phyloP scores from a whole-genome alignment of 1,140 invertebrate species.

The Piezodorus guildinii region DNA sequence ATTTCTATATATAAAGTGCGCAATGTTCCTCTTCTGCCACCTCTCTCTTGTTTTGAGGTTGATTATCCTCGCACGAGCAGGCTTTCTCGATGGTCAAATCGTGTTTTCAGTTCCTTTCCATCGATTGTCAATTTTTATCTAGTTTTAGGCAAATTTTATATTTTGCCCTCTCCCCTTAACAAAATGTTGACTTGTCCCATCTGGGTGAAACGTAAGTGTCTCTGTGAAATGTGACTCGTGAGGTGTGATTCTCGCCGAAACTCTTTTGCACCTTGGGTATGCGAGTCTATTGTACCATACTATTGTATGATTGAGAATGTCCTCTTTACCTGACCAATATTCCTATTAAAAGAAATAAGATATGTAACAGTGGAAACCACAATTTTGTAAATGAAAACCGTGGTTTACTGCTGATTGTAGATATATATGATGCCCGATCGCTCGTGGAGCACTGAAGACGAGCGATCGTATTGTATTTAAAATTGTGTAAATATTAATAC shows the following conservation, averaged over 20 bases:
- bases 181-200: not conserved
- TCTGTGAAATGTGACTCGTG: not conserved
- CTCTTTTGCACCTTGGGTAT: not conserved
- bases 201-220: not conserved
- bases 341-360: conserved; percentile 12
- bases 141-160: conserved; percentile 15
- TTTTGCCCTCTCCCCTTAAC: not conserved
- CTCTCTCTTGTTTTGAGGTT: conserved; percentile 1
- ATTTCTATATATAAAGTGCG: conserved; percentile 11
- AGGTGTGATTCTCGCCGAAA: conserved; percentile 11
- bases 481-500: conserved; percentile 25
- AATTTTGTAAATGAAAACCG: conserved; percentile 19
- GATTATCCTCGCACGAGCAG: not conserved
- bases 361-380: conserved; percentile 7
- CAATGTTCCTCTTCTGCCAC: conserved; percentile 8
- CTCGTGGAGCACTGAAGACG: not conserved
- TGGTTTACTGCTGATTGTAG: conserved; percentile 5
- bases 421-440: conserved; percentile 1
- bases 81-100: not conserved
- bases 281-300: not conserved
- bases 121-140: conserved; percentile 13
- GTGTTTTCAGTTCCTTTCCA: conserved; percentile 10
- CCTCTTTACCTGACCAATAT: conserved; percentile 16
- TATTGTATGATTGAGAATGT: not conserved
- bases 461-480: conserved; percentile 16